phyloP scores from a whole-genome alignment of 2,113 vertebrate species.

The Oreochromis niloticus region DNA sequence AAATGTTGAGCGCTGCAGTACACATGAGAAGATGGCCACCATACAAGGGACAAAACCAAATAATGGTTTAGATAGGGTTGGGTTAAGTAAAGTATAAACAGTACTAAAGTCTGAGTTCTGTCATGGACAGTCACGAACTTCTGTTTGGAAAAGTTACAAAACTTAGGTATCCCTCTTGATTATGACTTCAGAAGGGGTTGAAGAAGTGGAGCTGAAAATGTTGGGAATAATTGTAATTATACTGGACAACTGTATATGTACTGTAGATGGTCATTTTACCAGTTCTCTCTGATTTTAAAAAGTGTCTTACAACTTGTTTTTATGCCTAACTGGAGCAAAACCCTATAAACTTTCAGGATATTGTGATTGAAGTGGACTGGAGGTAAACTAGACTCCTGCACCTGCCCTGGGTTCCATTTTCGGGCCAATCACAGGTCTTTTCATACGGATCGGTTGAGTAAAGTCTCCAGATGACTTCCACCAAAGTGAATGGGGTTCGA shows the following conservation, averaged over 20 bases:
- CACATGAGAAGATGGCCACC: background rate
- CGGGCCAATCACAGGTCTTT: background rate
- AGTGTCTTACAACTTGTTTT: background rate
- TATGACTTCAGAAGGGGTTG: background rate
- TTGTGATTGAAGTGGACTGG: background rate
- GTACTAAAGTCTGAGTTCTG: background rate
- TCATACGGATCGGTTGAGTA: background rate
- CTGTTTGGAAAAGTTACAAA: background rate
- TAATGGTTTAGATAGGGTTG: background rate
- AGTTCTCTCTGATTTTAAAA: background rate
- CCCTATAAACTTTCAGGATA: background rate
- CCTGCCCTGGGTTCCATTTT: rapidly evolving
- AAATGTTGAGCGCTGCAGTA: background rate
- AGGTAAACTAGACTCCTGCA: background rate
- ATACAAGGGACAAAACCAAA: background rate
- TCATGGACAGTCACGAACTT: background rate
- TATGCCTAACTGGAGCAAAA: background rate
- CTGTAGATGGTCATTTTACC: background rate
- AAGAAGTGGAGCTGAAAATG: background rate
- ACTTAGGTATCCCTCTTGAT: background rate
- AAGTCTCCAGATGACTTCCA: background rate
- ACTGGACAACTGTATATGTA: background rate
- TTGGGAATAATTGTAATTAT: background rate
- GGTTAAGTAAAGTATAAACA: background rate
- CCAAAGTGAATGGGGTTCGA: background rate